Percentiles rank a stretch among this genome's conserved stretches.
phyloP scores from a whole-genome alignment of 2,888 invertebrate species.

The Trichogramma dendrolimi region DNA sequence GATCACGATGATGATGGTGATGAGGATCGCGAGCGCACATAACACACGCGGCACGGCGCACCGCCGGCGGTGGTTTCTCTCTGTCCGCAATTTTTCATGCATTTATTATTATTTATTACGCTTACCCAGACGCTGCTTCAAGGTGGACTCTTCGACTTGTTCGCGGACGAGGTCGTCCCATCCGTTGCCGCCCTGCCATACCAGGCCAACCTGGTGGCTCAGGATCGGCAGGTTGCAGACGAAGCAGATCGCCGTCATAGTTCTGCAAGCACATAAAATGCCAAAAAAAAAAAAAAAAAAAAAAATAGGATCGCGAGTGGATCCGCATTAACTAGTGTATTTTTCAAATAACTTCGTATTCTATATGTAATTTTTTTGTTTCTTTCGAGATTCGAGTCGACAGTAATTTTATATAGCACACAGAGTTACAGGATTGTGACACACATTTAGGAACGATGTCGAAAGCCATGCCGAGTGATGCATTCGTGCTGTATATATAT shows the following conservation, averaged over 20 bases:
- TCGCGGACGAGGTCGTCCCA: conserved; percentile 90
- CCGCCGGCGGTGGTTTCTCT: too few relatives aligned
- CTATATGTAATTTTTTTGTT: not conserved
- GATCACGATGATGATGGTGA: too few relatives aligned
- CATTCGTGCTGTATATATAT: too few relatives aligned
- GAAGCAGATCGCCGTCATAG: conserved; percentile 89
- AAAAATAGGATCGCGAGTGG: not conserved
- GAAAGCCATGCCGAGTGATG: too few relatives aligned
- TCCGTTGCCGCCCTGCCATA: conserved; percentile 91
- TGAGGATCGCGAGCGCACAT: too few relatives aligned
- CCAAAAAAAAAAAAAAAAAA: not conserved
- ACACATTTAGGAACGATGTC: too few relatives aligned
- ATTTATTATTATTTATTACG: not conserved
- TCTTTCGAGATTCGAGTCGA: not conserved
- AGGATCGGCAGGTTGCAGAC: conserved; percentile 93
- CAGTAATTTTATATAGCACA: not conserved
- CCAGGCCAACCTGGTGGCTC: conserved; percentile 88
- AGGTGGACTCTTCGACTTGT: conserved; percentile 79
- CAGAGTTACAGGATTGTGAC: too few relatives aligned
- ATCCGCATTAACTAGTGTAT: not conserved
- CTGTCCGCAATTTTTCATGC: too few relatives aligned
- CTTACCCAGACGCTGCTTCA: conserved; percentile 74
- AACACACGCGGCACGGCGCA: too few relatives aligned
- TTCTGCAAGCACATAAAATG: conserved; percentile 18
- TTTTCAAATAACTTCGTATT: not conserved